Base-by-base conservation (phyloP, 2,797 vertebrate species). In the Gymnoscopelus braueri region DNA sequence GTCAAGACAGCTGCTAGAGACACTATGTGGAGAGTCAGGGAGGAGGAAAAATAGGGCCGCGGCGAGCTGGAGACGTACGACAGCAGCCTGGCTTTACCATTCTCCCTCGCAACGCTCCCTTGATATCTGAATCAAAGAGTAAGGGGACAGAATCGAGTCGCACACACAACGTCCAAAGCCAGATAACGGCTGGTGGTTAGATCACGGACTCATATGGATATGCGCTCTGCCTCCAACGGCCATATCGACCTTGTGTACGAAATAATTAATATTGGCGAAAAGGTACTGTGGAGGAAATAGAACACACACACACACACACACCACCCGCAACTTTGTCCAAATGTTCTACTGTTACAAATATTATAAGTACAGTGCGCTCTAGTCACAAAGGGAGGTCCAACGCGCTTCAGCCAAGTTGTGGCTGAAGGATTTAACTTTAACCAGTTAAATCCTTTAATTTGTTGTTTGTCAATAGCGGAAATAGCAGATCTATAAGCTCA, bases 1-100 rank as follows among this genome's bases (percentile, higher is more conserved):
- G 88, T 90, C 83, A 87, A 85, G 85, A 91, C 92, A 92, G 92
- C 91, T 94, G 92, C 87, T 88, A 77, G 85, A 91, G 83, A 90
- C 82, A 83, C 88, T 83, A 77, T 60, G 73, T 55, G 67, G 67
- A 59, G n/a, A 82, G 64, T 74, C 59, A 74, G 73, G 62, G 60
- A 79, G 72, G 48, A 9, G 35, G 23, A 74, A 84, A 82, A 82
- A 81, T 71, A 73, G 74, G 74, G 86, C 47, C 12, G 52, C 63
- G 81, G 72, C 9, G 71, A 87, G 75, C 12, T 65, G 72, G 55
- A 75, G 76, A 83, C 87, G 83, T 85, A 81, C 83, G 85, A 86
- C 84, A 83, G 75, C 70, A 48, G 63, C 76, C 58, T 15, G 68
- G 69, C 74, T 84, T 83, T 53, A 77, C 72, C 73, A 52, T 74